A percentile compares a stretch with the other conserved stretches of the same genome.
Conservation (phyloP, 2,113 vertebrate genomes). For the Capreolus pygargus region DNA sequence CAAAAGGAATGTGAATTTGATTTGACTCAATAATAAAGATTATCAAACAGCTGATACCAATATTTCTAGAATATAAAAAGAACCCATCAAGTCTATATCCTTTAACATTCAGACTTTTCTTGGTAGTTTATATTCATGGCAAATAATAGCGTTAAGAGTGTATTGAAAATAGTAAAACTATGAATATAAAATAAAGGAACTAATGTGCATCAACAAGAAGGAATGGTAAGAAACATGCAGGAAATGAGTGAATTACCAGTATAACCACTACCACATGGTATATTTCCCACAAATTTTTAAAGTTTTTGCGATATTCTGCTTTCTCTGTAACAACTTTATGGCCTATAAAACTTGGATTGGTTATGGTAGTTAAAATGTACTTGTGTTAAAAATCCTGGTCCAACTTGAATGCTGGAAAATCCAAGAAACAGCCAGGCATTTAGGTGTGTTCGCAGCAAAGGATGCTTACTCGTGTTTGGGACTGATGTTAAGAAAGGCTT, state of each 20-base stretch:
- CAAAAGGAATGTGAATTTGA: conserved; percentile 53
- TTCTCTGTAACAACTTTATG: conserved; percentile 48
- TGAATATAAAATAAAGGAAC: conserved; percentile 37
- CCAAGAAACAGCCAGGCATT: neutral
- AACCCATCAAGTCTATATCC: neutral
- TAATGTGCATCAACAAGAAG: neutral
- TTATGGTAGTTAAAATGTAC: conserved; percentile 35
- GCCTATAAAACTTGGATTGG: conserved; percentile 37
- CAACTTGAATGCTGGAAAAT: neutral
- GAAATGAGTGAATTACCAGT: neutral
- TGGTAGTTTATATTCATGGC: conserved; percentile 29
- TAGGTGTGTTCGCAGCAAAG: neutral
- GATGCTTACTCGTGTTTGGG: neutral
- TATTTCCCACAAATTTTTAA: neutral
- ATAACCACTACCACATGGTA: conserved; percentile 34
- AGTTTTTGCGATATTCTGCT: conserved; percentile 32
- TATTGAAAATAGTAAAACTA: conserved; percentile 37
- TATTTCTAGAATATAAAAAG: conserved; percentile 56
- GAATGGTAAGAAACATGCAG: neutral
- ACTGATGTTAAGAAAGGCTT: neutral
- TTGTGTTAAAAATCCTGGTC: conserved; percentile 46
- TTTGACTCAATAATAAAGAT: conserved; percentile 59
- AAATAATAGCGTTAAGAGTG: neutral
- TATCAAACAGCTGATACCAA: conserved; percentile 25
- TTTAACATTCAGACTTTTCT: conserved; percentile 34